Conservation (phyloP, 2,888 invertebrate genomes). For the Fragum whitleyi region DNA sequence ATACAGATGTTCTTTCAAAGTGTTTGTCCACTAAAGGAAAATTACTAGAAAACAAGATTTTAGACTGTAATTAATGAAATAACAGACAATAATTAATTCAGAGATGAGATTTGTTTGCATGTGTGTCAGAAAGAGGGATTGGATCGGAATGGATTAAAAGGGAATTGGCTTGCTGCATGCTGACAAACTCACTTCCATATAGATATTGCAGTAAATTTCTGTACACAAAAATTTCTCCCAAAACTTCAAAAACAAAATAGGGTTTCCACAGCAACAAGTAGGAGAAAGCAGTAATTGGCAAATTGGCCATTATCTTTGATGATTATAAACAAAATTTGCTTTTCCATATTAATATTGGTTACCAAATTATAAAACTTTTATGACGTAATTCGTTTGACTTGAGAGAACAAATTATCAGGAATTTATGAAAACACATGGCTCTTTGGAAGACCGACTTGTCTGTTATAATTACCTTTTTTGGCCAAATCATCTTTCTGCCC, state of each 20-base stretch:
- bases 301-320: slow-evolving; percentile 4
- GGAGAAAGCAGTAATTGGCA: neutral
- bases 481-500: neutral
- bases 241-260: too few species aligned
- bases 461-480: neutral
- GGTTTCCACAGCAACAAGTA: neutral
- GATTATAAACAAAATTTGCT: slow-evolving; percentile 1
- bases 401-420: slow-evolving; percentile 1
- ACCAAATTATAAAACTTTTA: slow-evolving; percentile 15
- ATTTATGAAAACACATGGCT: slow-evolving; percentile 24
- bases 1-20: too few species aligned
- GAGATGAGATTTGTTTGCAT: too few species aligned
- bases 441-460: neutral
- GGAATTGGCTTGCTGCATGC: too few species aligned
- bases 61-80: too few species aligned
- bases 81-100: too few species aligned
- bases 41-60: too few species aligned
- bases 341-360: slow-evolving; percentile 14
- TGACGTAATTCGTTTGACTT: slow-evolving; percentile 7
- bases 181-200: too few species aligned
- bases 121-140: too few species aligned
- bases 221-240: neutral
- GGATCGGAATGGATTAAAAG: too few species aligned
- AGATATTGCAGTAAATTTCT: too few species aligned
- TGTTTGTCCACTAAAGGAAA: too few species aligned